Percentiles rank a stretch among this genome's conserved stretches.
Conservation (phyloP, 2,113 vertebrate species). For the Marmota monax region DNA sequence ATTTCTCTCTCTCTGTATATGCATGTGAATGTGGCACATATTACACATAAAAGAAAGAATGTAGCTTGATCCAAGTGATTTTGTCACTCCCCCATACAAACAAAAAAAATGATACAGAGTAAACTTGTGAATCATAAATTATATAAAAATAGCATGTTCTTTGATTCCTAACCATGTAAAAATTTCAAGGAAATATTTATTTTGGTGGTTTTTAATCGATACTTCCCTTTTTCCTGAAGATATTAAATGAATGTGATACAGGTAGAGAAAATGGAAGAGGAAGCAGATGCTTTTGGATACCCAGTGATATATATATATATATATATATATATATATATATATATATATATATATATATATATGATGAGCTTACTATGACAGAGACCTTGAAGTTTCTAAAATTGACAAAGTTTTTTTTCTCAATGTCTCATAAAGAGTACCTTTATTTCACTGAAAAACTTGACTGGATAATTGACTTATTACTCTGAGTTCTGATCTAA, state of each 20-base stretch:
- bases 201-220: background rate
- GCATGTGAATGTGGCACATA: background rate
- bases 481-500: constrained; percentile 17
- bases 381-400: background rate
- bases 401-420: background rate
- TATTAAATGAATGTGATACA: background rate
- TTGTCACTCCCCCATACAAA: background rate
- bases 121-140: background rate
- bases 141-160: background rate
- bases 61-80: background rate
- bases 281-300: background rate
- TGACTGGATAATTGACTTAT: constrained; percentile 6
- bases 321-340: no score
- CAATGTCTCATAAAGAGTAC: background rate
- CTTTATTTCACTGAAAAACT: background rate
- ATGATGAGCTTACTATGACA: background rate
- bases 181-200: background rate
- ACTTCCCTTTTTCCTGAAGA: background rate
- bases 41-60: background rate
- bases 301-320: background rate
- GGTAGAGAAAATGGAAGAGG: background rate
- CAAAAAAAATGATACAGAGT: background rate
- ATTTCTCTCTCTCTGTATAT: background rate
- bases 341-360: no score
- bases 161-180: background rate